phyloP scores from a whole-genome alignment of 2,888 invertebrate species.

The Lucinisca nassula region DNA sequence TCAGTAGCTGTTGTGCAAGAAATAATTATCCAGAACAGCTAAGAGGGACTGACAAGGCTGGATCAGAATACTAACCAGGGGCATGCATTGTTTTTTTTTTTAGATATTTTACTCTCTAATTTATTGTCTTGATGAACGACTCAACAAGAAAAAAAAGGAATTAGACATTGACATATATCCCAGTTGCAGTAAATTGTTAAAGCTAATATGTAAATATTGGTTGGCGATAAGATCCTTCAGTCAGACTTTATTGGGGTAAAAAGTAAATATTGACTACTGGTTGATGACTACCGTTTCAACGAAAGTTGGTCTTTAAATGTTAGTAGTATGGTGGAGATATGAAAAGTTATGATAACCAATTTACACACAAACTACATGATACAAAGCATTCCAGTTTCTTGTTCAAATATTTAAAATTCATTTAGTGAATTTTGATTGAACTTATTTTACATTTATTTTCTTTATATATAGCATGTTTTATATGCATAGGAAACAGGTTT shows the following conservation, averaged over 20 bases:
- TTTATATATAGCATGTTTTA: neutral
- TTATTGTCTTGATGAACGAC: too few species aligned
- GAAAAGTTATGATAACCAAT: neutral
- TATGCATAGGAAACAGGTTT: too few species aligned
- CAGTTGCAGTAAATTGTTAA: neutral
- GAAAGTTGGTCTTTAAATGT: neutral
- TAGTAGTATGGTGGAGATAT: neutral
- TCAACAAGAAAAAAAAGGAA: neutral
- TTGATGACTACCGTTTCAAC: conserved; percentile 6
- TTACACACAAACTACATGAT: neutral
- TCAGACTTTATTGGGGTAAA: neutral
- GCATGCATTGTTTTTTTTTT: too few species aligned
- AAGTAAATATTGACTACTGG: neutral
- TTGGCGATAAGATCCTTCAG: conserved; percentile 1
- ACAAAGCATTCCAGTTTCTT: neutral
- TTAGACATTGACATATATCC: neutral
- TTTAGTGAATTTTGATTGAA: conserved; percentile 11
- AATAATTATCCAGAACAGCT: too few species aligned
- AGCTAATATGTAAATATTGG: neutral
- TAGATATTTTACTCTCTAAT: too few species aligned
- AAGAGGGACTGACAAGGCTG: too few species aligned
- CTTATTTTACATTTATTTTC: neutral
- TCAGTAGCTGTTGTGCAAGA: too few species aligned
- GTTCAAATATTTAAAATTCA: conserved; percentile 6
- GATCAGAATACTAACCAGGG: too few species aligned